These are phyloP conservation scores for Harpegnathos saltator DNA, from an alignment of 1,140 invertebrate species.

Conservation along the genomic window DNA sequence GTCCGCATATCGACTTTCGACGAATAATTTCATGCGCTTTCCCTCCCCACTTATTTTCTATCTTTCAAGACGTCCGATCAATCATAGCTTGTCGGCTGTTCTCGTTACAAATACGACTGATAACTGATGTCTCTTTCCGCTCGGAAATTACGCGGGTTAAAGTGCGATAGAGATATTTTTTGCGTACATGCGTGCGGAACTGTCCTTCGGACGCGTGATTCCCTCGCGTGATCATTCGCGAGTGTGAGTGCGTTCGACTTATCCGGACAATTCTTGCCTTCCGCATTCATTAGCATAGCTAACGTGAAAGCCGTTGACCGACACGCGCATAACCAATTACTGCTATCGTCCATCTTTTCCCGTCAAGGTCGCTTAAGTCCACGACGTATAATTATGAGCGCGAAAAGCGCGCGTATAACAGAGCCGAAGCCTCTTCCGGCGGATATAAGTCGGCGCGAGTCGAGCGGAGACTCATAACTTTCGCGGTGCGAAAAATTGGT, in stretches of 20 bases:
- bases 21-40: no score
- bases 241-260: constrained; percentile 10
- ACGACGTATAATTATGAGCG: constrained; percentile 35
- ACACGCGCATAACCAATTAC: constrained; percentile 47
- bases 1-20: no score
- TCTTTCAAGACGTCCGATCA: no score
- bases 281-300: constrained; percentile 47
- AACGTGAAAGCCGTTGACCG: constrained; percentile 33
- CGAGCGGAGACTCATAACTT: not conserved
- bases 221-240: constrained; percentile 22
- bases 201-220: not conserved
- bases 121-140: no score
- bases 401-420: not conserved
- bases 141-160: not conserved
- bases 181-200: not conserved
- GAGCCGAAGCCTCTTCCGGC: not conserved
- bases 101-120: no score
- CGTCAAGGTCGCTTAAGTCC: constrained; percentile 39
- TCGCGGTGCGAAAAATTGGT: no score
- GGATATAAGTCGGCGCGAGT: not conserved
- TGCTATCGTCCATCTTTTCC: constrained; percentile 36
- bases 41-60: no score
- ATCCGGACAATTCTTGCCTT: constrained; percentile 15
- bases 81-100: no score
- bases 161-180: not conserved